Evolutionary conservation across 1,140 invertebrate species (phyloP).

Genomic region (Diorhabda elongata): DNA sequence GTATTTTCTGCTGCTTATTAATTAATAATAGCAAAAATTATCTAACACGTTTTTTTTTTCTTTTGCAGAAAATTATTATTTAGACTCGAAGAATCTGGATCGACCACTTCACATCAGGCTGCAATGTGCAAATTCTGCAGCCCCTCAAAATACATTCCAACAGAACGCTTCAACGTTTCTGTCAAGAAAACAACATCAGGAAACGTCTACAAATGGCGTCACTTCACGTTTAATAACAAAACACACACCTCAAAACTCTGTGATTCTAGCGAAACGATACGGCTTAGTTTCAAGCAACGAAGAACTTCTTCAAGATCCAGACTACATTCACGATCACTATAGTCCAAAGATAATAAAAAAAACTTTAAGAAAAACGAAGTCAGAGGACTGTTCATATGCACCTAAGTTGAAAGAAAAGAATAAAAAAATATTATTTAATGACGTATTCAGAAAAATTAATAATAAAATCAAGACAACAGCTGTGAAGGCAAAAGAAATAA

Average conservation of each 20-base stretch:
- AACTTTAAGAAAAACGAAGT: slow-evolving; percentile 18
- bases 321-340: slow-evolving; percentile 40
- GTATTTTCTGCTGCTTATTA: too few relatives aligned
- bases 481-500: slow-evolving; percentile 12
- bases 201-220: slow-evolving; percentile 4
- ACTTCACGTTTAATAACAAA: slow-evolving; percentile 7
- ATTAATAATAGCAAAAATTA: not conserved
- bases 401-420: not conserved
- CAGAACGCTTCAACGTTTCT: slow-evolving; percentile 16
- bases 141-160: slow-evolving; percentile 15
- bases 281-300: slow-evolving; percentile 15
- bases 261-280: slow-evolving; percentile 27
- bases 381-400: slow-evolving; percentile 14
- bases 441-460: slow-evolving; percentile 23
- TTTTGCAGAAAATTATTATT: slow-evolving; percentile 14
- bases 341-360: slow-evolving; percentile 30
- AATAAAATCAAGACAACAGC: slow-evolving; percentile 21
- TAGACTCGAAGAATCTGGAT: slow-evolving; percentile 22
- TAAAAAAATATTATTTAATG: slow-evolving; percentile 12
- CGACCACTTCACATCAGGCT: slow-evolving; percentile 12
- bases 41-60: slow-evolving; percentile 1
- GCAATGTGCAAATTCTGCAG: slow-evolving; percentile 31
- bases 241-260: slow-evolving; percentile 27
- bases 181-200: not conserved
- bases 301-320: slow-evolving; percentile 14